Evolutionary conservation across 2,888 invertebrate genomes (phyloP).

Genomic region (Horisme vitalbata): DNA sequence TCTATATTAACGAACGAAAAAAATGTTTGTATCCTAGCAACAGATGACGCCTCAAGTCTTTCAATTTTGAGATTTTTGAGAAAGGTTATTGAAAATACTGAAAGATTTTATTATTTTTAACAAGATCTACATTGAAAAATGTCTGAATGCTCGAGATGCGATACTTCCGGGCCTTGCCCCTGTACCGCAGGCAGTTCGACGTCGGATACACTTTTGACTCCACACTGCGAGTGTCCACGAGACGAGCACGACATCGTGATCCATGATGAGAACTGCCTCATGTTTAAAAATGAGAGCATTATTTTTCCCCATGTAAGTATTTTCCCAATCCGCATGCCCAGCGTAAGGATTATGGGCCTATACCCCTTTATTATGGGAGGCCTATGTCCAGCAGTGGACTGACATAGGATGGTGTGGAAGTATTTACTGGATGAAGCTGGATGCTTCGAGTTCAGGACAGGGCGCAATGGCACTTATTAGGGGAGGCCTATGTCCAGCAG

Average conservation of each 20-base stretch:
- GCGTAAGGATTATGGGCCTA: no score
- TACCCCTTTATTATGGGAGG: no score
- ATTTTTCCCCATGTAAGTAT: constrained; percentile 55
- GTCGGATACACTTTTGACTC: constrained; percentile 33
- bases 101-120: constrained; percentile 1
- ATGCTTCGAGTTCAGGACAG: no score
- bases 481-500: no score
- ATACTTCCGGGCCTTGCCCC: constrained; percentile 39
- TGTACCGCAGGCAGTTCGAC: constrained; percentile 48
- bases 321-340: no score
- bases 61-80: constrained; percentile 28
- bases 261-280: constrained; percentile 57
- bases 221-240: constrained; percentile 56
- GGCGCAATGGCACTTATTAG: no score
- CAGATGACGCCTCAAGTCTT: constrained; percentile 34
- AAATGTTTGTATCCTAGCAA: constrained; percentile 42
- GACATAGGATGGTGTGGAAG: no score
- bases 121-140: constrained; percentile 24
- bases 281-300: constrained; percentile 61
- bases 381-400: no score
- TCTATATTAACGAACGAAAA: constrained; percentile 11
- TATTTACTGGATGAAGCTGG: no score
- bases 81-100: constrained; percentile 3
- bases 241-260: constrained; percentile 60
- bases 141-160: constrained; percentile 39